Evolutionary conservation across 2,797 vertebrate genomes (phyloP).

Genomic region (Onychomys torridus): DNA sequence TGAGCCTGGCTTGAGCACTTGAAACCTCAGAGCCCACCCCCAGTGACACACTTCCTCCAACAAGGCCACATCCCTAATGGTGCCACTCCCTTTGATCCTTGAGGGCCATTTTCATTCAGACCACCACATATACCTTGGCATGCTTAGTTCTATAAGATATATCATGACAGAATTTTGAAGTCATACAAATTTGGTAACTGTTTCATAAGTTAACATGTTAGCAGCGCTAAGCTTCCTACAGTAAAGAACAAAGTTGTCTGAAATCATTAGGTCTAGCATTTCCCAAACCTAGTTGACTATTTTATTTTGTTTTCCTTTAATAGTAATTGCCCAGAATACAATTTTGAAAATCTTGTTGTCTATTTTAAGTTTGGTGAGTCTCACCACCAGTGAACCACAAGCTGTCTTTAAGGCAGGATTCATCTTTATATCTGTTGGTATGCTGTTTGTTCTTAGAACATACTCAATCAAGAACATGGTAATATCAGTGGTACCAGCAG

Average conservation of each 20-base stretch:
- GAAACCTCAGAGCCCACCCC: not conserved
- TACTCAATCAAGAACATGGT: not conserved
- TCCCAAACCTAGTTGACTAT: constrained; percentile 26
- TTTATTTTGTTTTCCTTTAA: constrained; percentile 53
- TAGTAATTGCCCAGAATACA: constrained; percentile 45
- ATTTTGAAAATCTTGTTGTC: constrained; percentile 47
- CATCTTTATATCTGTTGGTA: constrained; percentile 29
- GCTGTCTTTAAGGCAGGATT: constrained; percentile 44
- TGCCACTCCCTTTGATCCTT: not conserved
- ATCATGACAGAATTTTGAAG: constrained; percentile 50
- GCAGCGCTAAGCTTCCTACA: not conserved
- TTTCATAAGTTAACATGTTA: constrained; percentile 20
- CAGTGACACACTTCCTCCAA: not conserved
- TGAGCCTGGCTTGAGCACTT: not conserved
- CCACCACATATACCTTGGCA: not conserved
- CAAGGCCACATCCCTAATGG: not conserved
- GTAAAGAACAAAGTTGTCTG: constrained; percentile 32
- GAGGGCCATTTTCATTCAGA: not conserved
- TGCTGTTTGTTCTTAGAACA: constrained; percentile 19
- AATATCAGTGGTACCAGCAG: constrained; percentile 23
- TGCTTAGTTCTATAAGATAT: constrained; percentile 31
- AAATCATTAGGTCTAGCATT: constrained; percentile 51
- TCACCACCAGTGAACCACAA: constrained; percentile 6
- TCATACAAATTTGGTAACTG: constrained; percentile 36
- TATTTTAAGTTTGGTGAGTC: constrained; percentile 39